Percentiles rank a stretch among this genome's conserved stretches.
These are phyloP conservation scores for Ciconia nigra DNA, from an alignment of 2,797 vertebrate genomes.

Conservation along the genomic window DNA sequence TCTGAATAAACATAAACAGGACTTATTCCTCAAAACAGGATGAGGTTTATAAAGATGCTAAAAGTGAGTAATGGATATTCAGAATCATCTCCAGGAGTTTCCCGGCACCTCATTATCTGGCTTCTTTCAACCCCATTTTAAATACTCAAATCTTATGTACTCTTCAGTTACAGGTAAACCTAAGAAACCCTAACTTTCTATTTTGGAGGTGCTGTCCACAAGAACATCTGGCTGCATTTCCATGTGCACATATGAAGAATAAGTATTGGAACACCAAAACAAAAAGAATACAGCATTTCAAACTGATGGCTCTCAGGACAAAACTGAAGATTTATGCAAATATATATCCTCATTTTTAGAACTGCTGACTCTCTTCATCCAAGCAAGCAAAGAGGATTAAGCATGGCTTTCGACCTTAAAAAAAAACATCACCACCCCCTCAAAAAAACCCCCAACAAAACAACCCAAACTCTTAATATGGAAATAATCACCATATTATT, in stretches of 20 bases:
- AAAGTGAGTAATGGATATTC: background rate
- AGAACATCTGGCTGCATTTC: background rate
- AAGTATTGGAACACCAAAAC: background rate
- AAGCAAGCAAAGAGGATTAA: background rate
- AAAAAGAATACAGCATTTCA: background rate
- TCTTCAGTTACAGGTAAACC: background rate
- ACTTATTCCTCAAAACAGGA: background rate
- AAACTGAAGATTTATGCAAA: background rate
- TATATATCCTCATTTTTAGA: background rate
- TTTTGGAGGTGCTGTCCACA: background rate
- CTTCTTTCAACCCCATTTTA: background rate
- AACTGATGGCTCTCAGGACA: background rate
- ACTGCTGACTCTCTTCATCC: background rate
- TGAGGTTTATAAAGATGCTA: background rate
- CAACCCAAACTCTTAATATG: background rate
- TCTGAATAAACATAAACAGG: background rate
- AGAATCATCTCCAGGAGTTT: background rate
- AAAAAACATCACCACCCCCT: fast-evolving
- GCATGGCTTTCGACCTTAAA: background rate
- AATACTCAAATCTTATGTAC: background rate
- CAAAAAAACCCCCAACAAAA: background rate
- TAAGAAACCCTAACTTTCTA: background rate
- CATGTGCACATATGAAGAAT: background rate
- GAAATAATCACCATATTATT: background rate
- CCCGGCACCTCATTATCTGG: background rate